Evolutionary conservation across 1,140 invertebrate genomes (phyloP).

Genomic region (Palaemon carinicauda): DNA sequence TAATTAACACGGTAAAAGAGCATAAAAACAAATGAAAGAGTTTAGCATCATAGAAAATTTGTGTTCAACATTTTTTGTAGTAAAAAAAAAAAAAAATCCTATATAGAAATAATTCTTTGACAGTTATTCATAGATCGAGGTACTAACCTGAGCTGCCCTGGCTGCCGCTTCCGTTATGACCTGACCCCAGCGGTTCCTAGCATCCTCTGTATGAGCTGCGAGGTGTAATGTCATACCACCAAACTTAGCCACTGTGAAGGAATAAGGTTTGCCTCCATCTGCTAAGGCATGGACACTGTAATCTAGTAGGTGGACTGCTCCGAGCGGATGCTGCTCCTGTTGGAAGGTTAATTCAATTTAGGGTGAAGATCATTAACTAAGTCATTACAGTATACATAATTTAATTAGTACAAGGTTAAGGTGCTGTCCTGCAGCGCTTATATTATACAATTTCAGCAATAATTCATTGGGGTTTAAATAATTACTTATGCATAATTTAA

Average conservation of each 20-base stretch:
- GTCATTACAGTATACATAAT: too few relatives aligned
- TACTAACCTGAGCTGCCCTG: conserved; percentile 62
- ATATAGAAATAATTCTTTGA: not conserved
- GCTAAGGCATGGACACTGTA: conserved; percentile 75
- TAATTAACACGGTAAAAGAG: too few relatives aligned
- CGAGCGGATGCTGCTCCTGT: conserved; percentile 87
- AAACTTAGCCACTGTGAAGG: conserved; percentile 79
- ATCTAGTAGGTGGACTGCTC: conserved; percentile 85
- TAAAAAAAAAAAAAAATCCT: not conserved
- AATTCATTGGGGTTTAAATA: too few relatives aligned
- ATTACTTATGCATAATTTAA: too few relatives aligned
- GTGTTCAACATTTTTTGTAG: too few relatives aligned
- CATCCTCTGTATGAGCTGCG: conserved; percentile 80
- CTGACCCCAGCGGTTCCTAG: conserved; percentile 78
- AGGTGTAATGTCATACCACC: conserved; percentile 81
- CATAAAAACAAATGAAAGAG: too few relatives aligned
- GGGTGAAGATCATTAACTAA: too few relatives aligned
- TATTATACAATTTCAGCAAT: too few relatives aligned
- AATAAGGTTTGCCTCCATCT: conserved; percentile 64
- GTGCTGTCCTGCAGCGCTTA: too few relatives aligned
- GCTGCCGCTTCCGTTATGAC: conserved; percentile 71
- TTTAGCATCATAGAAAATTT: too few relatives aligned
- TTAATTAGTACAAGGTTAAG: too few relatives aligned
- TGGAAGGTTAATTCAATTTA: too few relatives aligned
- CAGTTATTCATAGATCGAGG: not conserved